phyloP scores from a whole-genome alignment of 2,797 vertebrate species.

The Halcyon smyrnensis region DNA sequence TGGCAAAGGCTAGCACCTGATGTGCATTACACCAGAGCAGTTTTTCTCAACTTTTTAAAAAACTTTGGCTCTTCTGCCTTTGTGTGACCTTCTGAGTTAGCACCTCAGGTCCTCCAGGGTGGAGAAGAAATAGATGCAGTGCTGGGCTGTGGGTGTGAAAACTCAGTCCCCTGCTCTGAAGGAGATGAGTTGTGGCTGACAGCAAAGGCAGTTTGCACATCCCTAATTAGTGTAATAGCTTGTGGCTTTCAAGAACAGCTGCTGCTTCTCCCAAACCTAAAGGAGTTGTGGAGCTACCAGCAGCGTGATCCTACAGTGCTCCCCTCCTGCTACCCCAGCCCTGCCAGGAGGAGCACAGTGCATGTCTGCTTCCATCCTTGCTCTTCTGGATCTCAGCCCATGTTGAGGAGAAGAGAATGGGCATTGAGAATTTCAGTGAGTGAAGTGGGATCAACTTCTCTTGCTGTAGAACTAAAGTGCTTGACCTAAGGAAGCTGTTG shows the following conservation, averaged over 20 bases:
- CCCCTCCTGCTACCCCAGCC: background rate
- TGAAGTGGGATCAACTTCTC: background rate
- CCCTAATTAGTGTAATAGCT: background rate
- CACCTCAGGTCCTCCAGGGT: background rate
- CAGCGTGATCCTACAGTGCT: background rate
- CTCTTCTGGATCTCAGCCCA: background rate
- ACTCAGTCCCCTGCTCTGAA: background rate
- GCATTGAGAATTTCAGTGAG: background rate
- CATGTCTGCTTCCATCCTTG: background rate
- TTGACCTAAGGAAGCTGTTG: background rate
- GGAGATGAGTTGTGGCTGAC: background rate
- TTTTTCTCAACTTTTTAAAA: background rate
- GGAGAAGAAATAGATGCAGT: background rate
- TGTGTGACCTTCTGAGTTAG: background rate
- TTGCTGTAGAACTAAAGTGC: background rate
- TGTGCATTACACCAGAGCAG: background rate
- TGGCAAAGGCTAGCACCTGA: background rate
- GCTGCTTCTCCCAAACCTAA: background rate
- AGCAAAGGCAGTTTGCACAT: rapidly evolving
- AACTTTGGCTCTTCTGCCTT: background rate
- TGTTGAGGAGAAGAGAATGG: background rate
- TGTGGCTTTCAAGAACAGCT: background rate
- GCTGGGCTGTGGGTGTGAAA: background rate
- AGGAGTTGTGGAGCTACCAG: background rate
- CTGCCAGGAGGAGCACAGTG: background rate